Evolutionary conservation across 2,113 vertebrate genomes (phyloP), one percentile per base, ranked within the genome.

Genomic region (Tapirus terrestris): DNA sequence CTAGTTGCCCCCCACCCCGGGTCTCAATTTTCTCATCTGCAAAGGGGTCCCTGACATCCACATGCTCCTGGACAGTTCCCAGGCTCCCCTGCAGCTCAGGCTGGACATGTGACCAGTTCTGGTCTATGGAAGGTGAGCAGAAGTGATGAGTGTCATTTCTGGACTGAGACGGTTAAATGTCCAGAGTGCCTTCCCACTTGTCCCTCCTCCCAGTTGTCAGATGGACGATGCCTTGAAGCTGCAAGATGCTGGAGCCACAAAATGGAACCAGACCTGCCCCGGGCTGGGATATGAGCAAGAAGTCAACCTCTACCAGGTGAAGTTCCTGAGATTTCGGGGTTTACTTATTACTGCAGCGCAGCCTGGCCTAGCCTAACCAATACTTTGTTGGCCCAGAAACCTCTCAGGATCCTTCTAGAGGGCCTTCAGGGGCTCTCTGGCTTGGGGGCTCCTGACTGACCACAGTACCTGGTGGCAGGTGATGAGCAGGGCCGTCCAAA

Each of bases 401-500:
- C 45, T 17, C 60, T 36, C 0, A 0, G 79, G 48, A 73, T 25
- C 43, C 33, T 29, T 27, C 63, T 5, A 1, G 53, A 75, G 29
- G 63, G 17, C 5, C 31, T 13, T 6, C 2, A 3, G 36, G 81
- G n/a, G n/a, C 31, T 70, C 39, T 16, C 72, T 81, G 14, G 58
- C 76, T 10, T 16, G 2, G 43, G 58, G 29, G 60, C 58, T 84
- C 92, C 98, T 98, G 14, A 2, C 33, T 8, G 51, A 53, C 45
- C 87, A 1, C 20, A 36, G 86, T 96, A 99, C 99, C 99, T 99
- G 99, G 97, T 99, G 99, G 98, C 99, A 99, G 93, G 99, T 99
- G 98, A 99, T 99, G 56, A 99, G 99, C 96, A 99, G 99, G 79
- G 99, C 99, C 0, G 99, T 99, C 99, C 99, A 99, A 33, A 99